Conservation (phyloP, 2,113 vertebrate genomes). For the Paracanthobrama guichenoti region DNA sequence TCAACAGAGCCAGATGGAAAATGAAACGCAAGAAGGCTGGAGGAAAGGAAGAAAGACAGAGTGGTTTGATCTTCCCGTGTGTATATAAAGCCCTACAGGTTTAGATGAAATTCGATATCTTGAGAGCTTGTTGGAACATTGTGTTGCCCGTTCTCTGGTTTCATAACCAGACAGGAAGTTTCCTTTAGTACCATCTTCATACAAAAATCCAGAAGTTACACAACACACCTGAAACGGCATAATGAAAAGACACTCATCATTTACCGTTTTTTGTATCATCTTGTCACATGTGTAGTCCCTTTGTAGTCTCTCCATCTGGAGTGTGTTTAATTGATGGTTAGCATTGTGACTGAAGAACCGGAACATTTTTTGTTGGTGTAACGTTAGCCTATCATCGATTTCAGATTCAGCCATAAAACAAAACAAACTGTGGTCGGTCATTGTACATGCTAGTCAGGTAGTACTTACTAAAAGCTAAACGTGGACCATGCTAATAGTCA, state of each 20-base stretch:
- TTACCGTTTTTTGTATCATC: background rate
- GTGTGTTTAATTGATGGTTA: background rate
- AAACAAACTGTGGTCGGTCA: background rate
- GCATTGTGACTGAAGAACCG: background rate
- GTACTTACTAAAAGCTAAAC: background rate
- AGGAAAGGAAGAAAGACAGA: background rate
- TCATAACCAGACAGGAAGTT: conserved; percentile 5
- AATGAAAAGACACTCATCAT: background rate
- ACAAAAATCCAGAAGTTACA: background rate
- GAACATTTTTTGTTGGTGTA: too few species aligned
- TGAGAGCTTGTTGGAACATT: conserved; percentile 27
- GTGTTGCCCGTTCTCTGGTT: conserved; percentile 12
- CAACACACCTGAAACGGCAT: background rate
- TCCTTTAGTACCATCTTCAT: background rate
- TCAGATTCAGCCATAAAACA: background rate
- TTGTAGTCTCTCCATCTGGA: background rate
- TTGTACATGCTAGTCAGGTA: background rate
- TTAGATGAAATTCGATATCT: conserved; percentile 30
- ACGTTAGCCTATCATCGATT: background rate
- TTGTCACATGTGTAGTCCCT: background rate
- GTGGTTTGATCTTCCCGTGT: background rate
- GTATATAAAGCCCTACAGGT: conserved; percentile 28
- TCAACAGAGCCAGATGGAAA: background rate
- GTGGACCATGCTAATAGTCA: background rate
- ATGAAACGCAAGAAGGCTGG: background rate